Conservation (phyloP, 2,113 vertebrate species). For the Rhynchopsitta pachyrhyncha region DNA sequence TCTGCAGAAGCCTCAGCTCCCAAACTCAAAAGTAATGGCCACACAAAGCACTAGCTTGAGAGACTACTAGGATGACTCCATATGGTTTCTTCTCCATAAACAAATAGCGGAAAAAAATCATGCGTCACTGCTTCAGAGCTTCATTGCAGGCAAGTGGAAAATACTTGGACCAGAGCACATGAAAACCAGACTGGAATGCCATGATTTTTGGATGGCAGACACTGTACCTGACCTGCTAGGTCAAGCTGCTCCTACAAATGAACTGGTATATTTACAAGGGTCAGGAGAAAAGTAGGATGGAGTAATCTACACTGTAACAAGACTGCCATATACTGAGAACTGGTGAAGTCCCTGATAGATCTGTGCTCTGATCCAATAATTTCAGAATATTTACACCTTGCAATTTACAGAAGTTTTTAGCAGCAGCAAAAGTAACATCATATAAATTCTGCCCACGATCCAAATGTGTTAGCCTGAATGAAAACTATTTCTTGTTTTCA, state of each 20-base stretch:
- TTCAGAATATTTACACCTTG: background rate
- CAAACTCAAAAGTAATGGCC: background rate
- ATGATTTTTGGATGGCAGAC: background rate
- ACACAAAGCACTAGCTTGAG: background rate
- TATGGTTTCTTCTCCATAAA: background rate
- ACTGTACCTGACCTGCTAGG: background rate
- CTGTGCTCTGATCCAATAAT: background rate
- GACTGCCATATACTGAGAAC: background rate
- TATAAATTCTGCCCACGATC: background rate
- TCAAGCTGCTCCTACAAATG: background rate
- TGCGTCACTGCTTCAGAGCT: background rate
- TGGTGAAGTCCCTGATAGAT: background rate
- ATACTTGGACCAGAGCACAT: background rate
- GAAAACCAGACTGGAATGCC: background rate
- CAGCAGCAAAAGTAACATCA: background rate
- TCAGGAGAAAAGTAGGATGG: background rate
- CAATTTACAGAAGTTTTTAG: background rate
- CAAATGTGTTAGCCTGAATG: background rate
- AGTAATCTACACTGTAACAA: background rate
- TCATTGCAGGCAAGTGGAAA: background rate
- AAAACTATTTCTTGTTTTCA: background rate
- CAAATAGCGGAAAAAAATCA: background rate
- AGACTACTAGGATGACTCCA: background rate
- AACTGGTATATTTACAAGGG: background rate
- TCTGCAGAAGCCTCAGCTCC: background rate